Evolutionary conservation across 2,113 vertebrate genomes (phyloP).

Genomic region (Siphamia tubifer): DNA sequence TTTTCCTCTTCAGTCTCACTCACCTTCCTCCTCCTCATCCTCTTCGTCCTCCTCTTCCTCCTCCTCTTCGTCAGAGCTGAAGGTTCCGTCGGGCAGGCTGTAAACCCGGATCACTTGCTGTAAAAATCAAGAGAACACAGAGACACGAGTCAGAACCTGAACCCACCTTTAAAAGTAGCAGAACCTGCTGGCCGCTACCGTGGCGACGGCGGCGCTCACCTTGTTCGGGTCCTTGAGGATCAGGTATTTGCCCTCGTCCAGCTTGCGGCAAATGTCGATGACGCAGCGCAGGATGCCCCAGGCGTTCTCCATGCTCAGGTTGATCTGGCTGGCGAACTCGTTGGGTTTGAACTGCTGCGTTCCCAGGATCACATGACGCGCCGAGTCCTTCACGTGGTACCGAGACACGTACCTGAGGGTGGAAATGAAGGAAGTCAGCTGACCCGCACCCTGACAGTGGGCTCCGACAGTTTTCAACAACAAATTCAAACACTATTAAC

Average conservation of each 20-base stretch:
- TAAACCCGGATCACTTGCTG: constrained; percentile 98
- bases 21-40: constrained; percentile 90
- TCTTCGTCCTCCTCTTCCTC: constrained; percentile 98
- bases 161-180: no score
- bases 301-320: constrained; percentile 98
- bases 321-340: constrained; percentile 99
- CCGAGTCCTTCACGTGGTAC: constrained; percentile 95
- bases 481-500: no score
- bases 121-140: neutral
- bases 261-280: constrained; percentile 98
- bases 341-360: constrained; percentile 99
- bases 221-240: constrained; percentile 99
- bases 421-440: neutral
- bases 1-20: no score
- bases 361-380: constrained; percentile 94
- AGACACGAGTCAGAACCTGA: neutral
- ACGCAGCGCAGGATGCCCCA: constrained; percentile 98
- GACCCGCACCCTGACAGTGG: no score
- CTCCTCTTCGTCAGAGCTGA: constrained; percentile 98
- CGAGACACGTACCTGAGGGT: constrained; percentile 90
- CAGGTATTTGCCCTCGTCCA: constrained; percentile 98
- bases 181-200: no score
- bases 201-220: constrained; percentile 61
- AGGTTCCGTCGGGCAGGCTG: constrained; percentile 96
- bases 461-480: no score